Conservation (phyloP, 2,113 vertebrate genomes). For the Gnathonemus longibarbis region DNA sequence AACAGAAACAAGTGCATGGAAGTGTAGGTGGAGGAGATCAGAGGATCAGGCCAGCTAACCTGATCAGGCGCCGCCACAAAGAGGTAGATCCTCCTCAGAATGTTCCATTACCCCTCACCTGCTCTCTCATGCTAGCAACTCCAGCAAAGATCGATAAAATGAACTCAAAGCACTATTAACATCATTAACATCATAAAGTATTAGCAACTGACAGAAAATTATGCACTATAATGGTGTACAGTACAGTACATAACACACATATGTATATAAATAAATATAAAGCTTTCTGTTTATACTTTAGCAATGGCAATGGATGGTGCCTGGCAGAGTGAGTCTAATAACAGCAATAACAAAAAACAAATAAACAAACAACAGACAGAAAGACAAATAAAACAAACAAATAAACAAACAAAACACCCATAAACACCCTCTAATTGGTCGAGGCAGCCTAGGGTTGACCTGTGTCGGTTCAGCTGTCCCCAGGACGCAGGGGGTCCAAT, state of each 20-base stretch:
- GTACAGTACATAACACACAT: background rate
- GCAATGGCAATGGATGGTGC: background rate
- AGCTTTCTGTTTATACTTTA: background rate
- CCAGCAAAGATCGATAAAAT: background rate
- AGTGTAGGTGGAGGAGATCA: background rate
- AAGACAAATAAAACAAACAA: background rate
- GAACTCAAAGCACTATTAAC: background rate
- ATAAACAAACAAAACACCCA: background rate
- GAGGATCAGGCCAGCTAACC: background rate
- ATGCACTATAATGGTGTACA: background rate
- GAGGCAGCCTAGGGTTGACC: background rate
- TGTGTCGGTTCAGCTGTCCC: background rate
- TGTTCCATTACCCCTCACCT: background rate
- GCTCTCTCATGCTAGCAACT: background rate
- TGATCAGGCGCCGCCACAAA: background rate
- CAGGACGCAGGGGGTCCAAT: background rate
- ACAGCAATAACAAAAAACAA: background rate
- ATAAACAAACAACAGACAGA: background rate
- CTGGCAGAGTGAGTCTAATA: background rate
- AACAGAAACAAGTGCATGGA: background rate
- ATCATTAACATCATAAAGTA: background rate
- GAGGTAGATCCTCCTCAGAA: background rate
- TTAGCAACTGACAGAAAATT: background rate
- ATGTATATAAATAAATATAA: background rate
- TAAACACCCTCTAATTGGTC: background rate